phyloP scores from a whole-genome alignment of 1,140 invertebrate genomes.

The Grapholita molesta region DNA sequence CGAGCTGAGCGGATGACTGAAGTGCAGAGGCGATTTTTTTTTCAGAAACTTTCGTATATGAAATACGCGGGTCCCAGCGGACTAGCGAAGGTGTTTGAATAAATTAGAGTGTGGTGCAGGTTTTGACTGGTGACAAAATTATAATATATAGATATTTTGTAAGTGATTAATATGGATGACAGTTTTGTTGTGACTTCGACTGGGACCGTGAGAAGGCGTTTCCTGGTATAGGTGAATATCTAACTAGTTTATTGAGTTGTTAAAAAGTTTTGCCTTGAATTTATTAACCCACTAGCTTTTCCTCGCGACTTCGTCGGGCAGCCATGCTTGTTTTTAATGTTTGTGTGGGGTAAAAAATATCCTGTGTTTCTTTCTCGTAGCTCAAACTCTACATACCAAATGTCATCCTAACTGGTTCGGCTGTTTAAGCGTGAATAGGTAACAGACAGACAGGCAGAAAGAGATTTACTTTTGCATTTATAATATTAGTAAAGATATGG shows the following conservation, averaged over 20 bases:
- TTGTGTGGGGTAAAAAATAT: too few species aligned
- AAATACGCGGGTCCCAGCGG: conserved; percentile 36
- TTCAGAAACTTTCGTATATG: conserved; percentile 45
- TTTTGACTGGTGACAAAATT: conserved; percentile 23
- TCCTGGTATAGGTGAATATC: conserved; percentile 43
- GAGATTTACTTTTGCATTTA: too few species aligned
- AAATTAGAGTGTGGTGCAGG: conserved; percentile 19
- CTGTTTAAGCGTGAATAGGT: too few species aligned
- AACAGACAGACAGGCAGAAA: too few species aligned
- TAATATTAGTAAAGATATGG: too few species aligned
- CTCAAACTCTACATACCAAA: too few species aligned
- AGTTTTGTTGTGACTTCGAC: conserved; percentile 12
- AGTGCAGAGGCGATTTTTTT: conserved; percentile 39
- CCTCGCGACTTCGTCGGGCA: too few species aligned
- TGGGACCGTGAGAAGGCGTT: conserved; percentile 28
- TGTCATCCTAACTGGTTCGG: too few species aligned
- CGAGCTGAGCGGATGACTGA: conserved; percentile 39
- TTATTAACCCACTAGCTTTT: too few species aligned
- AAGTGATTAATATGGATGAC: conserved; percentile 4
- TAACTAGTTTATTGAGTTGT: background rate
- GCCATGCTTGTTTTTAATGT: too few species aligned
- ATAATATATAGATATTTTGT: background rate
- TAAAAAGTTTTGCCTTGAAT: too few species aligned
- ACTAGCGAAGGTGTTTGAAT: conserved; percentile 2
- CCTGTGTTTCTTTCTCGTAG: too few species aligned